Base-by-base conservation (phyloP, 2,888 invertebrate genomes). In the Trissolcus brochymenae region DNA sequence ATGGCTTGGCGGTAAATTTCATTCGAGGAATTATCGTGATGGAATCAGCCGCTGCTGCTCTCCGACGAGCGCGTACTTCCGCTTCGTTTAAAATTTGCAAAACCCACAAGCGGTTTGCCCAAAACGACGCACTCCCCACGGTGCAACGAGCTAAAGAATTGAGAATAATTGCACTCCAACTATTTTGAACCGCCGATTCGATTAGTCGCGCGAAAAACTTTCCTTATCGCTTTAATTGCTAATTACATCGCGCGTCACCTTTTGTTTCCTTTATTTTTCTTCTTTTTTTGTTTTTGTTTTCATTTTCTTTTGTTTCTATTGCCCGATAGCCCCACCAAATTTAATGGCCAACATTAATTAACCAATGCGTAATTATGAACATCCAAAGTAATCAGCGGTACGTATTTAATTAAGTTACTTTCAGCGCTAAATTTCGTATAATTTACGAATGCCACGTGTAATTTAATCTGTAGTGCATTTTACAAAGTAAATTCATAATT, bases 11-110 rank as follows among this genome's bases (percentile, higher is more conserved):
- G 86, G 87, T 88, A 89, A 89, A 89, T 89, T 88, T 87, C 86
- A 88, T 89, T 88, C 86, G 84, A 84, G 84, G 87, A 88, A 89
- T 89, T 88, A 89, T 88, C 89, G 88, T 87, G 88, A 89, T 89
- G 86, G 88, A 88, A 89, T 89, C 89, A 85, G 85, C 82, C 79
- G 80, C 79, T 82, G 80, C 85, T 83, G 74, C 81, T 82, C 83
- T 84, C 82, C 82, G 72, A 41, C 60, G 66, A 74, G 81, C 67
- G 79, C 79, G 81, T 82, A 81, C 83, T 83, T 84, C 81, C 80
- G 81, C 81, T 81, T 75, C 74, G 82, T 80, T 82, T 79, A 82
- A 82, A 78, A 76, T 80, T 78, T 78, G 78, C 78, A 74, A 71
- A 78, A 78, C 78, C 78, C 80, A 80, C 78, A 70, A 78, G 75